These are phyloP conservation scores for Bradysia coprophila DNA, from an alignment of 1,140 invertebrate species.

Conservation along the genomic window DNA sequence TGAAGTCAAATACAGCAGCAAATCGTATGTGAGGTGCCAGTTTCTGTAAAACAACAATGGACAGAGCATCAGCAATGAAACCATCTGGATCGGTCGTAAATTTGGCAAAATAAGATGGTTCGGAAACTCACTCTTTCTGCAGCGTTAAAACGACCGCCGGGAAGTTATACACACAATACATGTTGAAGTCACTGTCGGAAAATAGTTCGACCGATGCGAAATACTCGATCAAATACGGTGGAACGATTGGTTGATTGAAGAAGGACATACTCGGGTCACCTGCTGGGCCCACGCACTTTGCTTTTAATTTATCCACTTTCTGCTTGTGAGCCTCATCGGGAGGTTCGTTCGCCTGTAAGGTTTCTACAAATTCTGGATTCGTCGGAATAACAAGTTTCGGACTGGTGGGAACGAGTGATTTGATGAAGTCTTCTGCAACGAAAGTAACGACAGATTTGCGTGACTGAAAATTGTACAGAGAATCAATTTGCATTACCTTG, in stretches of 20 bases:
- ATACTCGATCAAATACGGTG: constrained; percentile 2
- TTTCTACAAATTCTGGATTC: too few relatives aligned
- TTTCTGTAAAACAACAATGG: constrained; percentile 1
- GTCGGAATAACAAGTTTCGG: too few relatives aligned
- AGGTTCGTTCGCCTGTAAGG: too few relatives aligned
- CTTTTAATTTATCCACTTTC: background rate
- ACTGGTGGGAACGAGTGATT: too few relatives aligned
- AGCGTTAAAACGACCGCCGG: constrained; percentile 4
- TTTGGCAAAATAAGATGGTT: background rate
- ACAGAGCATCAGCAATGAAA: too few relatives aligned
- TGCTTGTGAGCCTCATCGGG: background rate
- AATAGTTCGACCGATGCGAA: constrained; percentile 1
- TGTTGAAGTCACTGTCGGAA: constrained; percentile 1
- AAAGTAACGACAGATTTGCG: too few relatives aligned
- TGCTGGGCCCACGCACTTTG: background rate
- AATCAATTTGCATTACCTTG: too few relatives aligned
- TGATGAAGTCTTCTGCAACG: too few relatives aligned
- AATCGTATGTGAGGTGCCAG: constrained; percentile 1
- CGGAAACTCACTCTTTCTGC: background rate
- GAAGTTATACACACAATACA: constrained; percentile 4
- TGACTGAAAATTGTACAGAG: too few relatives aligned
- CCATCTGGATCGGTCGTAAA: too few relatives aligned
- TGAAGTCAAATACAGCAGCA: background rate
- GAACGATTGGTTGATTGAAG: background rate
- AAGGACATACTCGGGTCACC: background rate